Evolutionary conservation across 1,140 invertebrate genomes (phyloP).

Genomic region (Pararge aegeria): DNA sequence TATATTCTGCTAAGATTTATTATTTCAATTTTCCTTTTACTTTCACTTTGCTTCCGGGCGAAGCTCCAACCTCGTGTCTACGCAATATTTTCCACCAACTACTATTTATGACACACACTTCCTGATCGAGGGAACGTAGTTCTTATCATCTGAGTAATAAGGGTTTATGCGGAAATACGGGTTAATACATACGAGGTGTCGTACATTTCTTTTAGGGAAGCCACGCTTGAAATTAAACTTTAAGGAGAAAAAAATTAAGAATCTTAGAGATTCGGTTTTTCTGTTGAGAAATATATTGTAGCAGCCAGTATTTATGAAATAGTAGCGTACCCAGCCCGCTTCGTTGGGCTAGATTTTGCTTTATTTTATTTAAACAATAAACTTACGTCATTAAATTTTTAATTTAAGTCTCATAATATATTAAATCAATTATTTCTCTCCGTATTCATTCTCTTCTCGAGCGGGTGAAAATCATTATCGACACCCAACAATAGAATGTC

Average conservation of each 20-base stretch:
- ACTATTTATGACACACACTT: conserved; percentile 9
- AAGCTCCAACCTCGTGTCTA: background rate
- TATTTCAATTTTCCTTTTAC: conserved; percentile 14
- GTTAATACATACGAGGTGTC: background rate
- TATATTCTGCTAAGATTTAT: conserved; percentile 3
- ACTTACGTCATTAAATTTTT: too few species aligned
- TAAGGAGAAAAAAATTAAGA: background rate
- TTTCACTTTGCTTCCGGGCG: background rate
- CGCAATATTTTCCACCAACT: background rate
- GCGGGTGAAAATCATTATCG: too few species aligned
- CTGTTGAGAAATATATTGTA: too few species aligned
- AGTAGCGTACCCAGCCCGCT: too few species aligned
- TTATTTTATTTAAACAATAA: too few species aligned
- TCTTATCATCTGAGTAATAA: background rate
- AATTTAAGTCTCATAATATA: too few species aligned
- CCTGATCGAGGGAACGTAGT: background rate
- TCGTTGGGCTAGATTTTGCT: too few species aligned
- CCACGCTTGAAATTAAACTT: background rate
- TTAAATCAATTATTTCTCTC: too few species aligned
- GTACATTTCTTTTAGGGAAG: background rate
- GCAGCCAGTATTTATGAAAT: too few species aligned
- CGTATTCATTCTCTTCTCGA: too few species aligned
- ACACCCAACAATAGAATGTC: too few species aligned
- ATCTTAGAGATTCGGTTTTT: too few species aligned
- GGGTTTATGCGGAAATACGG: background rate